These are phyloP conservation scores for Elachura formosa DNA, from an alignment of 2,113 vertebrate genomes.

Conservation along the genomic window DNA sequence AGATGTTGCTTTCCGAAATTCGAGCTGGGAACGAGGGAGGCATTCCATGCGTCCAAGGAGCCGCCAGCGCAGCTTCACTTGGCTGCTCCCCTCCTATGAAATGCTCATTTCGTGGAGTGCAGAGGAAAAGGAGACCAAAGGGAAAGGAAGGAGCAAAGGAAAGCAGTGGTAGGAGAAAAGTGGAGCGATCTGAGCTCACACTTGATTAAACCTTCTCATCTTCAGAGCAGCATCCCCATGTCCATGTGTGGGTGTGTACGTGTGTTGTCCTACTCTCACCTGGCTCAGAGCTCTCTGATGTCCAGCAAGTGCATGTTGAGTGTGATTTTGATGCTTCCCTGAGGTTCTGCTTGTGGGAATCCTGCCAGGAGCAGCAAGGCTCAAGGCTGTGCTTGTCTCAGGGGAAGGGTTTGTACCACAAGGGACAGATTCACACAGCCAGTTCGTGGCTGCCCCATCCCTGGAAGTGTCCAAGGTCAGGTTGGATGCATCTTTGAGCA, in stretches of 20 bases:
- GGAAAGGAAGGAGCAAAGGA: not conserved
- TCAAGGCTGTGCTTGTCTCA: not conserved
- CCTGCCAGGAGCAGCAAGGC: not conserved
- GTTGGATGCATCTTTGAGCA: not conserved
- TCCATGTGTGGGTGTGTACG: accelerated
- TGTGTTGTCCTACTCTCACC: not conserved
- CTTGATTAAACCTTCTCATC: not conserved
- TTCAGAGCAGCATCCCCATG: not conserved
- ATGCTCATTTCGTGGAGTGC: not conserved
- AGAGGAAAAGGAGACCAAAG: not conserved
- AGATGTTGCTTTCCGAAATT: not conserved
- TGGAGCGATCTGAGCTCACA: not conserved
- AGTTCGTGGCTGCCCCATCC: not conserved
- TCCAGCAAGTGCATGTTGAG: not conserved
- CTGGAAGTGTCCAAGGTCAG: not conserved
- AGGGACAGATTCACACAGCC: not conserved
- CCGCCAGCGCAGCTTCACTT: not conserved
- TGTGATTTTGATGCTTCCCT: not conserved
- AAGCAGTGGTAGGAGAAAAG: not conserved
- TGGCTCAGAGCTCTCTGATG: not conserved
- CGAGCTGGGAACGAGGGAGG: not conserved
- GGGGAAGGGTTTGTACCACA: accelerated
- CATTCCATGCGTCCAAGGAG: not conserved
- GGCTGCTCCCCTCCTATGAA: not conserved
- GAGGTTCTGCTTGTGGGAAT: not conserved